phyloP scores from a whole-genome alignment of 2,797 vertebrate species.

The Phoebastria nigripes region DNA sequence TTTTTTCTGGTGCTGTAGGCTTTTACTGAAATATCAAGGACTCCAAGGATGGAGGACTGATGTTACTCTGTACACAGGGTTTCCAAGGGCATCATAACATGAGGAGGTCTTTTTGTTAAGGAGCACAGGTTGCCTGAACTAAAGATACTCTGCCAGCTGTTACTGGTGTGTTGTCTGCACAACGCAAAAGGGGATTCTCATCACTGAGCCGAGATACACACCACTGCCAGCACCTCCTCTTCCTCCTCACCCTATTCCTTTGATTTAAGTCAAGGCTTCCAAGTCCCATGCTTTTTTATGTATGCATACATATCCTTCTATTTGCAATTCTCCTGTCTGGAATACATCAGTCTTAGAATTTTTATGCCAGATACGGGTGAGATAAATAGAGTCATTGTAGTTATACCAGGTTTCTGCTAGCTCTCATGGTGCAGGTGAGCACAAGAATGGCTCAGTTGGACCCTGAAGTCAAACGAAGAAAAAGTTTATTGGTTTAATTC shows the following conservation, averaged over 20 bases:
- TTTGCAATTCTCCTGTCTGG: neutral
- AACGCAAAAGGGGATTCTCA: neutral
- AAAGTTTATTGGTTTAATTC: neutral
- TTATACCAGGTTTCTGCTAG: neutral
- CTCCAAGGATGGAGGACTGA: neutral
- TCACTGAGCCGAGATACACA: neutral
- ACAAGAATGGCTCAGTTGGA: neutral
- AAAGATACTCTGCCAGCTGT: neutral
- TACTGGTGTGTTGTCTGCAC: neutral
- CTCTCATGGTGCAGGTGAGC: neutral
- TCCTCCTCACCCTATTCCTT: neutral
- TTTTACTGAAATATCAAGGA: neutral
- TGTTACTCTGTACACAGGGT: neutral
- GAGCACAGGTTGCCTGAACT: neutral
- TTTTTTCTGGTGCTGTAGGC: neutral
- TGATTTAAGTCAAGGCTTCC: neutral
- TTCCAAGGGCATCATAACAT: neutral
- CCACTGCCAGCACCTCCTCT: neutral
- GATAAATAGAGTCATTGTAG: neutral
- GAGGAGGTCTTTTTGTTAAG: neutral
- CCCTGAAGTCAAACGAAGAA: neutral
- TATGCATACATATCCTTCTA: neutral
- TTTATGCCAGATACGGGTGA: neutral
- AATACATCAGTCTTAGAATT: neutral
- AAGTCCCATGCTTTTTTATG: neutral